Evolutionary conservation across 2,113 vertebrate genomes (phyloP), one percentile per base, ranked within the genome.

Genomic region (Notothenia coriiceps): DNA sequence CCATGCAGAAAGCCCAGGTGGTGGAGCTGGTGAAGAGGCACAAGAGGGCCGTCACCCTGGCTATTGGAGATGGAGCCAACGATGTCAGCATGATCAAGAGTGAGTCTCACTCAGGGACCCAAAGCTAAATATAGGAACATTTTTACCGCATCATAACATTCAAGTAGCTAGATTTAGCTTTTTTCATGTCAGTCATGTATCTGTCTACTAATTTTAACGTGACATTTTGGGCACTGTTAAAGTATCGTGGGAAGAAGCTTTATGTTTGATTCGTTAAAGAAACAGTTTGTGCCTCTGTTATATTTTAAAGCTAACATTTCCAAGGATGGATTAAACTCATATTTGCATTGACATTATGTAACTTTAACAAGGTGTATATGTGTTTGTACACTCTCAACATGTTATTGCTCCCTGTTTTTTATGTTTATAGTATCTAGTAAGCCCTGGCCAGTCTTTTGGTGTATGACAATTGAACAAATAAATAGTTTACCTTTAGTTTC

Each of bases 21-120:
- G 96, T 96, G 29, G 94, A 96, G 56, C 86, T 97, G 92, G 95
- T 97, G 83, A 96, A 95, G 91, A 95, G 86, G 57, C 84, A 93
- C 54, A 94, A 95, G 87, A 94, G 91, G 65, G 95, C 92, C 2
- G 92, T 96, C 52, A 94, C 94, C 1, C 88, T 97, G 83, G 95
- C 96, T 68, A 92, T 96, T 0, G 96, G 94, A 10, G 95, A 96
- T 17, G 94, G 95, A 88, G 94, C 95, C 84, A 97, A 96, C 85
- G 96, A 96, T n/a, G 95, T 97, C 93, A 95, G 94, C 90, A 96
- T 96, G 94, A 97, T 96, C 81, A 96, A 96, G 92, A 96, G 93
- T 96, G 95, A 95, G 90, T n/a, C 50, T 33, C n/a, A 5, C 22
- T 47, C 6, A 47, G 13, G 8, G 15, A 18, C 10, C 25, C 44